Evolutionary conservation across 2,888 invertebrate species (phyloP), one percentile per base, ranked within the genome.

Genomic region (Euzophera pinguis): DNA sequence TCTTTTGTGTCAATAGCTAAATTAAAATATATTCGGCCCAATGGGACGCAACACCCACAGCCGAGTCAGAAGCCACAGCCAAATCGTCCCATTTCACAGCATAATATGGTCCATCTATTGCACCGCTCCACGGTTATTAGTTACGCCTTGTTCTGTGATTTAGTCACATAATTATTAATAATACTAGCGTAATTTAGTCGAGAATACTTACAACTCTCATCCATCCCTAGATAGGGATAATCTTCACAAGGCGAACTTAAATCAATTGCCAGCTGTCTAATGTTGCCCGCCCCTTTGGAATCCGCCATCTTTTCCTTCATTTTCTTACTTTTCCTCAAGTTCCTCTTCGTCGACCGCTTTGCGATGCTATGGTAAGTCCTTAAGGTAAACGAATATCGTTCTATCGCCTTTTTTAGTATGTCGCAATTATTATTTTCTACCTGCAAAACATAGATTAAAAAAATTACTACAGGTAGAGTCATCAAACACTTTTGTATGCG

Each of bases 121-220:
- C n/a, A n/a, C n/a, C n/a, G n/a, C n/a, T n/a, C n/a, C n/a, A n/a
- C n/a, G n/a, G n/a, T n/a, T n/a, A n/a, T n/a, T n/a, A n/a, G n/a
- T 7, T 29, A 29, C 7, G 29, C 7, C 7, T 29, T 4, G 5
- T 29, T 7, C 7, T 7, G 29, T 4, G 29, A 7, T 6, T 6
- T 29, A 7, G 7, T 6, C 29, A 29, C 7, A 29, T 4, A 29
- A 6, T 29, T 47, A 7, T 17, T 32, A 16, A 17, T 0, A 38
- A 6, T 29, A 29, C 5, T 4, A 32, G 10, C 1, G 3, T 6
- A 1, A 14, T 16, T 3, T 29, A 1, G 6, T 17, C 13, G 13
- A 37, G 3, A 8, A 22, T 52, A 78, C 93, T 91, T 90, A 96
- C 95, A 97, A 63, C 92, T 91, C 83, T 97, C 97, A 71, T 94